phyloP scores from a whole-genome alignment of 2,888 invertebrate species.

The Sialis fuliginosa region DNA sequence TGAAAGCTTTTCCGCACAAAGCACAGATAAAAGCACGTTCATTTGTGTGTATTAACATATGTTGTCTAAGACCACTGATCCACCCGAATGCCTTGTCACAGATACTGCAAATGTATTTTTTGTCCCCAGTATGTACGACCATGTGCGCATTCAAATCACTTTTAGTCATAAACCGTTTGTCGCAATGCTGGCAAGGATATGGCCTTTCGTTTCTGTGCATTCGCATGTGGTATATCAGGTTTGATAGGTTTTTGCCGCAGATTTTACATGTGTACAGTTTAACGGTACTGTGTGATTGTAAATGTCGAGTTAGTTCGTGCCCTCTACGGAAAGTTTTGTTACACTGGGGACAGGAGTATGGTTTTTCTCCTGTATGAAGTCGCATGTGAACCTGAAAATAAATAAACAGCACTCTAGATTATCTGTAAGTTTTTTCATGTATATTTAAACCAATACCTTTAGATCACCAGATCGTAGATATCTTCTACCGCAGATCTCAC shows the following conservation, averaged over 20 bases:
- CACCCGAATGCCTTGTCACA: background rate
- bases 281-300: background rate
- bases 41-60: background rate
- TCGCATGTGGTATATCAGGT: background rate
- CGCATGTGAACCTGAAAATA: background rate
- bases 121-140: background rate
- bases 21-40: background rate
- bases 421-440: no score
- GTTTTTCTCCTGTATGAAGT: background rate
- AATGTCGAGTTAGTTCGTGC: background rate
- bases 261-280: background rate
- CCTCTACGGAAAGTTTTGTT: background rate
- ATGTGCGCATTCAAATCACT: background rate
- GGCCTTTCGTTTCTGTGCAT: background rate
- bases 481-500: background rate
- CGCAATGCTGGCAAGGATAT: background rate
- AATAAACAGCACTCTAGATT: no score
- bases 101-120: background rate
- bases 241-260: background rate
- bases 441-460: background rate
- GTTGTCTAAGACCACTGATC: background rate
- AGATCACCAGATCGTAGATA: background rate
- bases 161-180: background rate
- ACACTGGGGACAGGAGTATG: background rate
- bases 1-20: background rate